Evolutionary conservation across 2,888 invertebrate species (phyloP).

Genomic region (Galerucella nymphaeae): DNA sequence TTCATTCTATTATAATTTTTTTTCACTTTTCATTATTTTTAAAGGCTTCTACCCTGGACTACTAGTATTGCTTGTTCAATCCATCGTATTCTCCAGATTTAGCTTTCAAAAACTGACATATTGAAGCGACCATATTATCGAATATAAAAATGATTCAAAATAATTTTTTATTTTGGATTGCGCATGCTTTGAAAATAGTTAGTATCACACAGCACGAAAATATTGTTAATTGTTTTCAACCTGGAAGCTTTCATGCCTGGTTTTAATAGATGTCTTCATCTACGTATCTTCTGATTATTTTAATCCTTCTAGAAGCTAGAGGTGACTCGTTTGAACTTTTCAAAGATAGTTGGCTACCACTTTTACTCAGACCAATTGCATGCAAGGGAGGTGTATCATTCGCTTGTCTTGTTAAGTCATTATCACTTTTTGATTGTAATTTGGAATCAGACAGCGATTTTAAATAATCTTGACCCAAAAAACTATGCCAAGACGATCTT

Average conservation of each 20-base stretch:
- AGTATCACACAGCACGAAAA: constrained; percentile 38
- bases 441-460: constrained; percentile 48
- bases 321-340: constrained; percentile 52
- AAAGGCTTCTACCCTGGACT: too few species aligned
- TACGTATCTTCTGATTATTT: constrained; percentile 54
- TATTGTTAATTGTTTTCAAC: constrained; percentile 30
- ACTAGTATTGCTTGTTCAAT: too few species aligned
- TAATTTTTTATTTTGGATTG: not conserved
- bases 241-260: constrained; percentile 48
- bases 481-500: constrained; percentile 56
- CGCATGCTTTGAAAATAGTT: constrained; percentile 14
- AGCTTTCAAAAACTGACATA: too few species aligned
- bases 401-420: constrained; percentile 46
- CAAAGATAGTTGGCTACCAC: constrained; percentile 50
- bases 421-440: constrained; percentile 57
- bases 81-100: too few species aligned
- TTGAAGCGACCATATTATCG: too few species aligned
- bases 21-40: too few species aligned
- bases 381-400: constrained; percentile 26
- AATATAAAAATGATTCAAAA: not conserved
- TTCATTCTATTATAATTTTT: too few species aligned
- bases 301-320: constrained; percentile 52
- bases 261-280: constrained; percentile 54
- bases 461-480: constrained; percentile 23
- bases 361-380: constrained; percentile 31